Evolutionary conservation across 2,888 invertebrate genomes (phyloP).

Genomic region (Himalopsyche japonica): DNA sequence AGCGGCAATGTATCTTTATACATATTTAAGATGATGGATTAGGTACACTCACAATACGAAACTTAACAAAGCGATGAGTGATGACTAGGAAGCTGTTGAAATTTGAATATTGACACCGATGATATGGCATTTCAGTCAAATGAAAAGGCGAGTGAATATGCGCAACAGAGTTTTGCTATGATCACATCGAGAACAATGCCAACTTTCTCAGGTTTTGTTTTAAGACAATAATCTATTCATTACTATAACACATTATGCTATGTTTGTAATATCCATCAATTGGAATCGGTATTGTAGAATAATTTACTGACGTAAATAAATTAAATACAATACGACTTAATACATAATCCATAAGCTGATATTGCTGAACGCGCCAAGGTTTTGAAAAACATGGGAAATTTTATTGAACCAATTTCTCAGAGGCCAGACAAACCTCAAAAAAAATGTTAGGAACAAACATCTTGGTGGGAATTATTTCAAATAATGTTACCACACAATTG

Average conservation of each 20-base stretch:
- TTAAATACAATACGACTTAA: too few species aligned
- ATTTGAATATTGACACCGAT: background rate
- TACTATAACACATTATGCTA: background rate
- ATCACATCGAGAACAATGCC: background rate
- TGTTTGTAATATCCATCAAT: background rate
- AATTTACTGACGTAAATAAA: background rate
- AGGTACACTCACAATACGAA: background rate
- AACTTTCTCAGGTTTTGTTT: conserved; percentile 5
- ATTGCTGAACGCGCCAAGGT: too few species aligned
- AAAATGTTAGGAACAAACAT: background rate
- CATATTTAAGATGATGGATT: background rate
- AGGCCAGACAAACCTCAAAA: background rate
- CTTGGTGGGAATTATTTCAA: too few species aligned
- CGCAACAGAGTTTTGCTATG: background rate
- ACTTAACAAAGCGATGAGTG: background rate
- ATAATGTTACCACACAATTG: too few species aligned
- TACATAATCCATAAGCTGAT: too few species aligned
- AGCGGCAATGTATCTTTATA: background rate
- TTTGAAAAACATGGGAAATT: background rate
- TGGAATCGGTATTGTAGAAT: background rate
- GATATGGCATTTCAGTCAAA: background rate
- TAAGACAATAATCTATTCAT: background rate
- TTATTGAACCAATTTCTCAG: background rate
- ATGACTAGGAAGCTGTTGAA: background rate
- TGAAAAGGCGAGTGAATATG: background rate